Evolutionary conservation across 2,113 vertebrate genomes (phyloP), one percentile per base, ranked within the genome.

Genomic region (Pithys albifrons): DNA sequence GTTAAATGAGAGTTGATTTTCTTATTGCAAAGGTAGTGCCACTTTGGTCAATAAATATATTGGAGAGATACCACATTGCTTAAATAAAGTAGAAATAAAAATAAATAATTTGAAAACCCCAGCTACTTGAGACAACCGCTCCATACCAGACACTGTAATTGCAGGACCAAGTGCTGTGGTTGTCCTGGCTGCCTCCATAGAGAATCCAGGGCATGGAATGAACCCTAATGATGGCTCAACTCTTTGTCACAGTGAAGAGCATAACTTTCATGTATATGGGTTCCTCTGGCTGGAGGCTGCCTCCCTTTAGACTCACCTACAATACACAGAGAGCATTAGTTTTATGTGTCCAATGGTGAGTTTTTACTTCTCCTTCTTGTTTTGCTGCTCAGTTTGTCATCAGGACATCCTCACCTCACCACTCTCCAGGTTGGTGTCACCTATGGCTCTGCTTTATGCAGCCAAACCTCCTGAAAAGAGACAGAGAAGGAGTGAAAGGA

Each of bases 341-440:
- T 79, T 33, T 11, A 41, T 0, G 0, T 1, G 2, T 13, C 55
- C 55, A 58, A 14, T 12, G 43, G 29, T 17, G 49, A 65, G 24
- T 13, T 77, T 45, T 66, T 16, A 8, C 27, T 19, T 25, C 7
- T 28, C 5, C 4, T 71, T 71, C 61, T n/a, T 6, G 0, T 70
- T 66, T 23, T 57, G 19, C 66, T 62, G 37, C 78, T 49, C 61
- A 24, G 7, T 15, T 20, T 67, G 24, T 33, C 54, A 39, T 17
- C 5, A 4, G 33, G 10, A 12, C 6, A 39, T 24, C 28, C 22
- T 75, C 28, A 55, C 2, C 28, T 29, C 62, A 9, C 8, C 14
- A 57, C 6, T 73, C 37, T 51, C 41, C 5, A 51, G 54, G 33
- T 2, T 55, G 35, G 37, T 82, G 64, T 19, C 62, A 57, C 25